phyloP scores from a whole-genome alignment of 2,797 vertebrate species.

The Carduelis carduelis region DNA sequence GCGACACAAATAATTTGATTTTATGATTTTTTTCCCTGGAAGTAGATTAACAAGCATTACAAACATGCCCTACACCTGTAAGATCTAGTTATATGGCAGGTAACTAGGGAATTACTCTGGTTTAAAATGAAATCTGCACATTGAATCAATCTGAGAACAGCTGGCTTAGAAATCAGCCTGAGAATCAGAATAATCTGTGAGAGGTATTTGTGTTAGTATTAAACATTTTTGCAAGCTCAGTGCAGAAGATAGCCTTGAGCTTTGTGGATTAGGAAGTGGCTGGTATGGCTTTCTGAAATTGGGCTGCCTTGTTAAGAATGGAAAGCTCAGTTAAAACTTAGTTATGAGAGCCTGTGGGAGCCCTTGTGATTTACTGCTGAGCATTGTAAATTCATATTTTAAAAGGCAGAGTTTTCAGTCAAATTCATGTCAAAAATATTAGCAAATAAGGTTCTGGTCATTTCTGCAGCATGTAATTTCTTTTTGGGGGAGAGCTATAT shows the following conservation, averaged over 20 bases:
- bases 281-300: slow-evolving; percentile 43
- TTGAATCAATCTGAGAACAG: slow-evolving; percentile 75
- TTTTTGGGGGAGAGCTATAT: background rate
- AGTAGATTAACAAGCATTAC: slow-evolving; percentile 66
- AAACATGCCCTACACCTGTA: slow-evolving; percentile 77
- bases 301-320: background rate
- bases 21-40: slow-evolving; percentile 62
- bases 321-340: slow-evolving; percentile 35
- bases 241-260: slow-evolving; percentile 50
- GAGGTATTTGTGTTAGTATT: slow-evolving; percentile 72
- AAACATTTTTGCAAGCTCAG: slow-evolving; percentile 67
- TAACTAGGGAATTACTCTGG: slow-evolving; percentile 73
- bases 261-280: slow-evolving; percentile 17
- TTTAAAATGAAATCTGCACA: slow-evolving; percentile 72
- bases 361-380: background rate
- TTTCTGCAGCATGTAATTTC: background rate
- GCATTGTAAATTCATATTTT: background rate
- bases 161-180: slow-evolving; percentile 75
- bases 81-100: slow-evolving; percentile 66
- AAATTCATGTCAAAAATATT: background rate
- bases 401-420: background rate
- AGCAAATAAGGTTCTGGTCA: background rate
- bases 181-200: slow-evolving; percentile 68
- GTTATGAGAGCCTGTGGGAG: background rate
- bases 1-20: slow-evolving; percentile 66